Conservation (phyloP, 2,113 vertebrate species). For the Oncorhynchus nerka region DNA sequence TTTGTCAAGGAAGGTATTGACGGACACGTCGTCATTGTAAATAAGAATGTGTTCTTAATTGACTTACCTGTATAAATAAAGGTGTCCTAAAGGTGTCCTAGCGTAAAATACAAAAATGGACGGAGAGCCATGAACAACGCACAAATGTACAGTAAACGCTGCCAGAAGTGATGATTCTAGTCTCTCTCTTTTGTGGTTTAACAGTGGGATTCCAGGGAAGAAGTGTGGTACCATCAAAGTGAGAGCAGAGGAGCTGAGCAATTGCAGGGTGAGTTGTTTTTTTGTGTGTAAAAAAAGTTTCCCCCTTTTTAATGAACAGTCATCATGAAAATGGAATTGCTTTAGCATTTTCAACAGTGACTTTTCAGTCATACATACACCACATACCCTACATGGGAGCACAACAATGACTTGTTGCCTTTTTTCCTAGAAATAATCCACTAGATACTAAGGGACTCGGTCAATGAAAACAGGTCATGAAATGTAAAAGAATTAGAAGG, state of each 20-base stretch:
- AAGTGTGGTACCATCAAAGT: constrained; percentile 92
- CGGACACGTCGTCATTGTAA: too few species aligned
- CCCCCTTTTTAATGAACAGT: too few species aligned
- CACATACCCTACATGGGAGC: background rate
- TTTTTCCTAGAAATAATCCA: too few species aligned
- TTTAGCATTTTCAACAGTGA: background rate
- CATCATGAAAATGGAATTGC: too few species aligned
- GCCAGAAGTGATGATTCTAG: background rate
- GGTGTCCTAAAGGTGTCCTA: too few species aligned
- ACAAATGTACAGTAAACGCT: background rate
- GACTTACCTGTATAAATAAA: too few species aligned
- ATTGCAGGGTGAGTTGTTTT: constrained; percentile 84
- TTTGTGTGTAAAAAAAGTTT: background rate
- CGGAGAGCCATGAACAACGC: background rate
- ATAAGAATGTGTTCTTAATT: too few species aligned
- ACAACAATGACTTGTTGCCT: too few species aligned
- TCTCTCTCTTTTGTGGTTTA: constrained; percentile 30
- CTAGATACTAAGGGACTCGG: too few species aligned
- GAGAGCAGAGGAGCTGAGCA: constrained; percentile 91
- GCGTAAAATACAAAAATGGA: too few species aligned
- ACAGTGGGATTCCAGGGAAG: constrained; percentile 91
- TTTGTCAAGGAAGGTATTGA: constrained; percentile 2
- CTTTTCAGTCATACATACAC: background rate
- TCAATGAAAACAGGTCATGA: too few species aligned
- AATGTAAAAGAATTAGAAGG: too few species aligned